Conservation (phyloP, 2,797 vertebrate genomes). For the Erpetoichthys calabaricus region DNA sequence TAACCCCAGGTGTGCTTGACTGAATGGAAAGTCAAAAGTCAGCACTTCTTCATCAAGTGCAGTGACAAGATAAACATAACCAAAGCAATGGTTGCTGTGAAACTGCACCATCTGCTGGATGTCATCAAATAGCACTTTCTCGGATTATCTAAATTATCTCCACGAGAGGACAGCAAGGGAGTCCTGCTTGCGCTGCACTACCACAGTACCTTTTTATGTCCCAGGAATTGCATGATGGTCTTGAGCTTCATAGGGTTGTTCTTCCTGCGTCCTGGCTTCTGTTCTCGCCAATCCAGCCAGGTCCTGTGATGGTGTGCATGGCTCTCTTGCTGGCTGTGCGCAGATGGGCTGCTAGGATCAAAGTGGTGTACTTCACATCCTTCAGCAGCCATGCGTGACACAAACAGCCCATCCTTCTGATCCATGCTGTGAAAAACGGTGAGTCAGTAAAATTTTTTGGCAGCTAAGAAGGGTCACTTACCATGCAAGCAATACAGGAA, state of each 20-base stretch:
- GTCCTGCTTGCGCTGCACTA: no score
- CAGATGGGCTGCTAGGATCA: conserved; percentile 35
- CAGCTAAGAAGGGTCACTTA: no score
- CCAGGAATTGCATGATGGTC: conserved; percentile 48
- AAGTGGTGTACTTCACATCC: conserved; percentile 54
- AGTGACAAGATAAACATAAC: no score
- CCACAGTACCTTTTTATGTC: conserved; percentile 36
- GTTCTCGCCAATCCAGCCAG: conserved; percentile 54
- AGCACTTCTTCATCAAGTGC: no score
- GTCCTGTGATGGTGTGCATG: conserved; percentile 36
- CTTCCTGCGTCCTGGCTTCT: conserved; percentile 25
- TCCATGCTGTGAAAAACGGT: conserved; percentile 38
- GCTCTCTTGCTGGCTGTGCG: neutral
- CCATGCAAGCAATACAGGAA: no score
- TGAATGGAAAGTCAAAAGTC: no score
- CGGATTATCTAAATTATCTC: no score
- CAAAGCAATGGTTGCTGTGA: no score
- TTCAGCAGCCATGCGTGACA: conserved; percentile 32
- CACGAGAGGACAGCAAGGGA: no score
- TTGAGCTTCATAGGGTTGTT: conserved; percentile 40
- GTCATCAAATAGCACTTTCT: no score
- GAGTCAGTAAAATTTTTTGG: neutral
- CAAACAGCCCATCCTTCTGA: conserved; percentile 39
- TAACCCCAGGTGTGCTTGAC: no score
- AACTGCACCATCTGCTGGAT: no score